Evolutionary conservation across 2,113 vertebrate genomes (phyloP), one percentile per base, ranked within the genome.

Genomic region (Petrocephalus microphthalmus): DNA sequence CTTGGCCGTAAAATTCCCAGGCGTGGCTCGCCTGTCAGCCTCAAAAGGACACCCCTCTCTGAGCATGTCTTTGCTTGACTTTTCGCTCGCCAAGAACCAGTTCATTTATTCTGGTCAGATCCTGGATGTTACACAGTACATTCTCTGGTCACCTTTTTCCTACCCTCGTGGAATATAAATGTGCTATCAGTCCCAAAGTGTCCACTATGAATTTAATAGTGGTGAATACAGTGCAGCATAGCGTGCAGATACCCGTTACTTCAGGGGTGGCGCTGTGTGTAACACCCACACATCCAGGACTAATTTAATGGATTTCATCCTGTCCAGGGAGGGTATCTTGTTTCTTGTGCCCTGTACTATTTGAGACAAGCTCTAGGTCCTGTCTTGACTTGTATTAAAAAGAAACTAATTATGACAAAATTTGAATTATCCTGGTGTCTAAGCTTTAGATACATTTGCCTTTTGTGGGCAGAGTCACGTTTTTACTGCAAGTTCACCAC

Each of bases 61-160:
- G 33, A 78, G 71, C 60, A 42, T 78, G 33, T 42, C 71, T 78
- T 42, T 7, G 71, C 13, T 37, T 78, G 71, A 33, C 71, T 42
- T 74, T 78, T 67, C 10, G 33, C 71, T 78, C 19, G 71, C 71
- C 71, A 78, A 78, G 71, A 78, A 78, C 71, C 33, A 42, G 71
- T 78, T 33, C 71, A 78, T 78, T 78, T 78, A 78, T 78, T 78
- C 71, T 19, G 71, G 33, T 78, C 71, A 78, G 71, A 78, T 78
- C 29, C 71, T 37, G 5, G 29, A 42, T 42, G 71, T 78, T 78
- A 78, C 33, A 54, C 53, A 54, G 17, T 54, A 17, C 53, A 54
- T 17, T 54, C 53, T 17, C 53, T 54, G 53, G 53, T 54, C 53
- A 78, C 71, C 71, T 42, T 42, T 42, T 29, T 78, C 33, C 29